These are phyloP conservation scores for Plagodis dolabraria DNA, from an alignment of 2,888 invertebrate species.

Conservation along the genomic window DNA sequence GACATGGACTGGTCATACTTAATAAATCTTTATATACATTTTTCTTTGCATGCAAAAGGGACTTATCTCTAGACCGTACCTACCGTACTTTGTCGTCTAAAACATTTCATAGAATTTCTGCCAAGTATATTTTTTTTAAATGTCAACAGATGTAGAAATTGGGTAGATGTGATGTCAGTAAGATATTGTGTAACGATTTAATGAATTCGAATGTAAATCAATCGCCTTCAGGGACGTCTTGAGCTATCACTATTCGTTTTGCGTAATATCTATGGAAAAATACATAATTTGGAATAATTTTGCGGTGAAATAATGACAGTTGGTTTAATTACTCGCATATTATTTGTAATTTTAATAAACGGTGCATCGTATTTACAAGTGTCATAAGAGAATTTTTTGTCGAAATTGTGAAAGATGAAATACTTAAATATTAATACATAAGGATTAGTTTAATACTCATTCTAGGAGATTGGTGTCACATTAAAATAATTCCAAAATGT, in stretches of 20 bases:
- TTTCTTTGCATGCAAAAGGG: too few relatives aligned
- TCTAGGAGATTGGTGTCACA: too few relatives aligned
- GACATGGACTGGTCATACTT: too few relatives aligned
- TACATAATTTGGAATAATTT: conserved; percentile 24
- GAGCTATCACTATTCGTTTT: conserved; percentile 18
- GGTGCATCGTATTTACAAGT: too few relatives aligned
- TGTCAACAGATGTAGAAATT: conserved; percentile 30
- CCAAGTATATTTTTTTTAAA: conserved; percentile 18
- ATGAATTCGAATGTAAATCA: conserved; percentile 32
- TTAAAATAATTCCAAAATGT: too few relatives aligned
- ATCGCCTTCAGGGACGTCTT: conserved; percentile 21
- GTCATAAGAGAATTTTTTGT: too few relatives aligned
- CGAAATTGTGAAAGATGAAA: too few relatives aligned
- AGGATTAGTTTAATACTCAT: too few relatives aligned
- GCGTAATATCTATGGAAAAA: conserved; percentile 26
- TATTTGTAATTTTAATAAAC: neutral
- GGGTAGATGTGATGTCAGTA: conserved; percentile 24
- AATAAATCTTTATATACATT: too few relatives aligned
- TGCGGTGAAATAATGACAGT: conserved; percentile 10
- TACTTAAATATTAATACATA: too few relatives aligned
- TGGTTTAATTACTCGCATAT: conserved; percentile 4
- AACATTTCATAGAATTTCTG: conserved; percentile 1
- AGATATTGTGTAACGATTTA: conserved; percentile 25
- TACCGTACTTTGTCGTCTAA: too few relatives aligned
- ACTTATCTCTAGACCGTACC: too few relatives aligned